Conservation (phyloP, 2,113 vertebrate genomes). For the Aspiorhynchus laticeps region DNA sequence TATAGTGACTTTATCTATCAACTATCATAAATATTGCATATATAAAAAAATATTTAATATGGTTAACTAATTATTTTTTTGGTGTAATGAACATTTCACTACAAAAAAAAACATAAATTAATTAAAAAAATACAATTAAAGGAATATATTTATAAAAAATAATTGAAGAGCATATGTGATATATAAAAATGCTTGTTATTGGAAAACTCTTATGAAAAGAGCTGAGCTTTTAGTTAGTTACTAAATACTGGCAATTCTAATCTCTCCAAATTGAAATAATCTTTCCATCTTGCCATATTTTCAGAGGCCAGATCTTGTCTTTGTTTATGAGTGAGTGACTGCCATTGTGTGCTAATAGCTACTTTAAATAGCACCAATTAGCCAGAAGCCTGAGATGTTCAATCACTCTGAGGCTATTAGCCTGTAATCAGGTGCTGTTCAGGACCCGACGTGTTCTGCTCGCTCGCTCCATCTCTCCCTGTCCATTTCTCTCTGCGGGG, state of each 20-base stretch:
- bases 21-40: neutral
- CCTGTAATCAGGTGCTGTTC: conserved; percentile 97
- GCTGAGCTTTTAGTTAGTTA: neutral
- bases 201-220: neutral
- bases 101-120: neutral
- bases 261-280: conserved; percentile 37
- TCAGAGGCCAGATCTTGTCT: conserved; percentile 67
- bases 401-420: conserved; percentile 99
- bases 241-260: neutral
- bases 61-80: too few relatives aligned
- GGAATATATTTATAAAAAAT: neutral
- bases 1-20: neutral
- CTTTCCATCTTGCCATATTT: conserved; percentile 50
- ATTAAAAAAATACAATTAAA: neutral
- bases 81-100: neutral
- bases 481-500: conserved; percentile 72
- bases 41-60: too few relatives aligned
- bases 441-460: conserved; percentile 90
- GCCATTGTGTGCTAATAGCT: conserved; percentile 93
- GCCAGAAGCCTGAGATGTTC: conserved; percentile 98
- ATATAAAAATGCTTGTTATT: neutral
- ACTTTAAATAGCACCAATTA: conserved; percentile 99
- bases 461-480: conserved; percentile 84
- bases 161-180: neutral
- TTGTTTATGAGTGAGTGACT: conserved; percentile 79